Evolutionary conservation across 1,140 invertebrate species (phyloP).

Genomic region (Grapholita molesta): DNA sequence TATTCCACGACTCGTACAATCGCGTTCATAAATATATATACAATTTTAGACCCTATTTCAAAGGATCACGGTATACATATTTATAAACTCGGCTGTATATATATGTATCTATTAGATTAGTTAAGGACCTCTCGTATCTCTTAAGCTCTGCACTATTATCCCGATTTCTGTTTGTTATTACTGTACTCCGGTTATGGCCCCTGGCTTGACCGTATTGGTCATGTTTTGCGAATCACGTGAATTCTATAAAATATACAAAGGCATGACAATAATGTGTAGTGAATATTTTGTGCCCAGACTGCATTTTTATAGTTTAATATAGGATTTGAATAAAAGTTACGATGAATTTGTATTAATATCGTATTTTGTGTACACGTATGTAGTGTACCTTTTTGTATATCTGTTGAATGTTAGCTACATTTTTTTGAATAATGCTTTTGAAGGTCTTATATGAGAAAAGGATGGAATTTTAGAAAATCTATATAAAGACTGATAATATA

Average conservation of each 20-base stretch:
- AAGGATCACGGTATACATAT: too few relatives aligned
- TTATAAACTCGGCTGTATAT: too few relatives aligned
- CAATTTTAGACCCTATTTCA: too few relatives aligned
- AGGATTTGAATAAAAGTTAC: not conserved
- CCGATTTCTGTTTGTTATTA: not conserved
- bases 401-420: too few relatives aligned
- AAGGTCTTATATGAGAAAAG: too few relatives aligned
- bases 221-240: not conserved
- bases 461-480: too few relatives aligned
- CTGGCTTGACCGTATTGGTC: not conserved
- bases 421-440: too few relatives aligned
- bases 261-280: constrained; percentile 35
- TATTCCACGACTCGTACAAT: constrained; percentile 70
- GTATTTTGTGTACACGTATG: not conserved
- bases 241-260: constrained; percentile 21
- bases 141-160: constrained; percentile 26
- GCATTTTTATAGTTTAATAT: constrained; percentile 7
- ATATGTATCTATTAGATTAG: constrained; percentile 24
- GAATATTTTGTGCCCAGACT: constrained; percentile 16
- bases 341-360: not conserved
- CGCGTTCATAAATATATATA: too few relatives aligned
- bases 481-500: too few relatives aligned
- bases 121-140: constrained; percentile 35
- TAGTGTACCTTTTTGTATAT: not conserved
- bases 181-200: not conserved